Evolutionary conservation across 1,140 invertebrate species (phyloP).

Genomic region (Diabrotica virgifera): DNA sequence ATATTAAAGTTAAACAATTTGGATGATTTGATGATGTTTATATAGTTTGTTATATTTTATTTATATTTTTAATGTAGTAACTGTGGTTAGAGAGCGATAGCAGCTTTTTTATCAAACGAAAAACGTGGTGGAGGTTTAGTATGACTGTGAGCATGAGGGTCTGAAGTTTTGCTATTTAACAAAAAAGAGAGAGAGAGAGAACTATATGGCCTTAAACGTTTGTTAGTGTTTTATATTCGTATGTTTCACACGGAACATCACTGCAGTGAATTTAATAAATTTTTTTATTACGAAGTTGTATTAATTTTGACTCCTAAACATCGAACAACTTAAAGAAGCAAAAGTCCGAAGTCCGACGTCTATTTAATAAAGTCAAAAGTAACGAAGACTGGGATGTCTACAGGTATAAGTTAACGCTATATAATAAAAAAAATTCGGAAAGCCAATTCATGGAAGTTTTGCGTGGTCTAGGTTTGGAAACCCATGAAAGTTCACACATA

Average conservation of each 20-base stretch:
- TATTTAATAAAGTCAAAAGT: too few species aligned
- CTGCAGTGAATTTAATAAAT: conserved; percentile 33
- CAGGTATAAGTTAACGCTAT: too few species aligned
- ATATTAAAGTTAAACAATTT: conserved; percentile 7
- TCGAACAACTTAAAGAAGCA: too few species aligned
- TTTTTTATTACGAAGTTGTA: conserved; percentile 6
- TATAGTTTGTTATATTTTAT: conserved; percentile 25
- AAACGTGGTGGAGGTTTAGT: conserved; percentile 37
- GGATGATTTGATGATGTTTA: neutral
- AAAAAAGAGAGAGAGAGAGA: conserved; percentile 14
- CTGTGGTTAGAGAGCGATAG: conserved; percentile 22
- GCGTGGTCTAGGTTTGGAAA: too few species aligned
- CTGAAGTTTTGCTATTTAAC: conserved; percentile 16
- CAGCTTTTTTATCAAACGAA: conserved; percentile 36
- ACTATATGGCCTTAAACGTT: conserved; percentile 36
- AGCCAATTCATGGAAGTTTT: too few species aligned
- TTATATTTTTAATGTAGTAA: conserved; percentile 20
- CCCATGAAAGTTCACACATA: too few species aligned
- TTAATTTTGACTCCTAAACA: neutral
- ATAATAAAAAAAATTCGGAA: too few species aligned
- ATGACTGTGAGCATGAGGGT: conserved; percentile 28
- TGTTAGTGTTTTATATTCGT: conserved; percentile 41
- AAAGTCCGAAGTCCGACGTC: too few species aligned
- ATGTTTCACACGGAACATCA: conserved; percentile 39
- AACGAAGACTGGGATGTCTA: too few species aligned